Percentiles rank a stretch among this genome's conserved stretches.
phyloP scores from a whole-genome alignment of 2,113 vertebrate species.

The Chionomys nivalis region DNA sequence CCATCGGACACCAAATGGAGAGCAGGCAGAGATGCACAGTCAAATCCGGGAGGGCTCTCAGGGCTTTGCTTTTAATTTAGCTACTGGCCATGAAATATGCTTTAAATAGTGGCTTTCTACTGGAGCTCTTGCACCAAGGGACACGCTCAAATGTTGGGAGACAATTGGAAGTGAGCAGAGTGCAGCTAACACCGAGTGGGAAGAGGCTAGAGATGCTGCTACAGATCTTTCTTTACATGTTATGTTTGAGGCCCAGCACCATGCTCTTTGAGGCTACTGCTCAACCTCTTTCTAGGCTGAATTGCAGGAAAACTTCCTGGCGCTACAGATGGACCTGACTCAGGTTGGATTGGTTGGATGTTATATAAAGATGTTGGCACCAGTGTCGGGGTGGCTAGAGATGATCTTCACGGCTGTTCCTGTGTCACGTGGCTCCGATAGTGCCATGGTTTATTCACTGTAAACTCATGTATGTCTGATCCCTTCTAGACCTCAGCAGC shows the following conservation, averaged over 20 bases:
- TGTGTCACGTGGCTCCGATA: not conserved
- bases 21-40: not conserved
- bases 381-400: not conserved
- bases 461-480: not conserved
- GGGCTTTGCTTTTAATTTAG: not conserved
- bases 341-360: not conserved
- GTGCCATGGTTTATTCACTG: not conserved
- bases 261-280: not conserved
- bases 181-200: no score
- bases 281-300: not conserved
- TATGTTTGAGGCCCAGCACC: no score
- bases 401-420: not conserved
- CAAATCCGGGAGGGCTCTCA: not conserved
- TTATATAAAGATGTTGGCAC: not conserved
- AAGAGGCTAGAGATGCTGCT: not conserved
- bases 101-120: not conserved
- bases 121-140: not conserved
- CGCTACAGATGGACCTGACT: no score
- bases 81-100: not conserved
- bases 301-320: not conserved
- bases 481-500: not conserved
- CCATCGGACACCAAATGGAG: not conserved
- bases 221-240: rapidly evolving
- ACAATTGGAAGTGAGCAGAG: not conserved
- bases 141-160: not conserved